Evolutionary conservation across 30 jellyfish, hydroid and myxozoan genomes (phyloP), one percentile per base, ranked within the genome.

Genomic region (Haliclystus octoradiatus): DNA sequence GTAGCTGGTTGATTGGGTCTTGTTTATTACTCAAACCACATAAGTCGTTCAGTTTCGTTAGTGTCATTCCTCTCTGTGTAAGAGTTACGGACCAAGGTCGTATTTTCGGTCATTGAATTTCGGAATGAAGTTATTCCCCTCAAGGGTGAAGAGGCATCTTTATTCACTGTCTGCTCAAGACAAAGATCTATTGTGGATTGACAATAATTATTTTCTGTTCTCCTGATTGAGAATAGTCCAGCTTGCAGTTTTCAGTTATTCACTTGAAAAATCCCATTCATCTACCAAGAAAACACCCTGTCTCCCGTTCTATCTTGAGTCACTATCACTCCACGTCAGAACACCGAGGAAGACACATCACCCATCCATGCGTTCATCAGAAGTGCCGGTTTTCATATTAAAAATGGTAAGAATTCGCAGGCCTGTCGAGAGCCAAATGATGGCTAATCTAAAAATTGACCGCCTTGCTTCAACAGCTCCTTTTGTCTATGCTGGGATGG

Each of bases 81-180:
- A 68, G 32, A 19, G 78, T 9, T 19, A 68, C 34, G 12, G 19
- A 22, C 9, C 61, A 76, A 19, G 34, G 34, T 46, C n/a, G 23
- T 28, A 68, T 33, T 76, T 68, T 76, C 47, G 34, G 34, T 3
- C 9, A 22, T 7, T 33, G 77, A 19, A 14, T 13, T 68, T 28
- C 77, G 29, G n/a, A n/a, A n/a, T n/a, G n/a, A n/a, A n/a, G n/a
- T n/a, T n/a, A n/a, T n/a, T n/a, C n/a, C n/a, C n/a, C n/a, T n/a
- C n/a, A n/a, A n/a, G n/a, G n/a, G n/a, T n/a, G n/a, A n/a, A n/a
- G n/a, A n/a, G n/a, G n/a, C n/a, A n/a, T n/a, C n/a, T n/a, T n/a
- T n/a, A n/a, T n/a, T n/a, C n/a, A n/a, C n/a, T n/a, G n/a, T n/a
- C n/a, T n/a, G n/a, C n/a, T n/a, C n/a, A n/a, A n/a, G n/a, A n/a